A percentile compares a stretch with the other conserved stretches of the same genome.
Conservation (phyloP, 2,797 vertebrate genomes). For the Cyclura pinguis region DNA sequence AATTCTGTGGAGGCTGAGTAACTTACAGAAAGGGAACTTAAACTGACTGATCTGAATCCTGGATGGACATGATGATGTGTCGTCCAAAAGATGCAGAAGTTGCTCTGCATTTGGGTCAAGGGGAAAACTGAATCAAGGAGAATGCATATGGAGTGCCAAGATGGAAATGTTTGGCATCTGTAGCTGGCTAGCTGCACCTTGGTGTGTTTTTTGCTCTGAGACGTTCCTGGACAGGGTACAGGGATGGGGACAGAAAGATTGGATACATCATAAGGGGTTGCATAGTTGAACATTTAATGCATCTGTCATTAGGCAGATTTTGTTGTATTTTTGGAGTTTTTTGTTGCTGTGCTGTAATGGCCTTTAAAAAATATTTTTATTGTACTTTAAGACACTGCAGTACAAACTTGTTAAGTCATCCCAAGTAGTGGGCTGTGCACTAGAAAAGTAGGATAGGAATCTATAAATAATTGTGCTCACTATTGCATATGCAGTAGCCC, state of each 20-base stretch:
- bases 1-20: neutral
- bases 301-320: neutral
- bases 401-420: neutral
- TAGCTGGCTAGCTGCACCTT: neutral
- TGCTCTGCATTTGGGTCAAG: neutral
- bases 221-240: neutral
- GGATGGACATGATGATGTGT: neutral
- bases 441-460: neutral
- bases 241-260: neutral
- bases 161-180: neutral
- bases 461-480: neutral
- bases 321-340: neutral
- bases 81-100: neutral
- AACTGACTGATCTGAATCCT: neutral
- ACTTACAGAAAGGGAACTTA: neutral
- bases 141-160: neutral
- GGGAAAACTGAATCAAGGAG: neutral
- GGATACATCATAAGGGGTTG: neutral
- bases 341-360: neutral
- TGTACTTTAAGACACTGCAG: neutral
- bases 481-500: neutral
- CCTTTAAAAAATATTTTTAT: neutral
- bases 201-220: neutral
- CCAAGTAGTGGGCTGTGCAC: neutral
- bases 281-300: neutral